These are phyloP conservation scores for Rotaria magnacalcarata DNA, from an alignment of 2,888 invertebrate species.

Conservation along the genomic window DNA sequence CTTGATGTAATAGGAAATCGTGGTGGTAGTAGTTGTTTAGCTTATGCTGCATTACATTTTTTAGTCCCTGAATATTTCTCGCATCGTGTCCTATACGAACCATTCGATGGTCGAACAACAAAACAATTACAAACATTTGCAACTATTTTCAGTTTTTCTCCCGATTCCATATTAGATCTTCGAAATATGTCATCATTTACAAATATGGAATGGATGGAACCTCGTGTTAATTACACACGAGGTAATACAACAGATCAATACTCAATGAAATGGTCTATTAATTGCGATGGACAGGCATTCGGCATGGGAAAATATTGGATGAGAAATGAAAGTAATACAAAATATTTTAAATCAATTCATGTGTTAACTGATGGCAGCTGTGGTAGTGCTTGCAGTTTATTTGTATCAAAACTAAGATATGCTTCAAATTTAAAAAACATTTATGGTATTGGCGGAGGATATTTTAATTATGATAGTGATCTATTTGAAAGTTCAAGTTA, in stretches of 20 bases:
- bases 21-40: not conserved
- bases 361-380: not conserved
- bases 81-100: not conserved
- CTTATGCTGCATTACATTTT: not conserved
- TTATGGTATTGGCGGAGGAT: not conserved
- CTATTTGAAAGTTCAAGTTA: constrained; percentile 1
- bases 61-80: not conserved
- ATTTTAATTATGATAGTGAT: not conserved
- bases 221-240: not conserved
- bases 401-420: not conserved
- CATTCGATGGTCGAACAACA: not conserved
- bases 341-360: not conserved
- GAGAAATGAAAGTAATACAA: not conserved
- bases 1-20: not conserved
- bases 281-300: not conserved
- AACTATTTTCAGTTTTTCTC: not conserved
- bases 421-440: not conserved
- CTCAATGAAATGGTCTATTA: not conserved
- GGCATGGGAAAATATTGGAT: not conserved
- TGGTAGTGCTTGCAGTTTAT: not conserved
- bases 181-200: not conserved
- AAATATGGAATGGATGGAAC: not conserved
- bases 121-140: not conserved
- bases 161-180: not conserved
- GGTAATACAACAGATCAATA: not conserved